phyloP scores from a whole-genome alignment of 2,113 vertebrate genomes.

The Dasyurus viverrinus region DNA sequence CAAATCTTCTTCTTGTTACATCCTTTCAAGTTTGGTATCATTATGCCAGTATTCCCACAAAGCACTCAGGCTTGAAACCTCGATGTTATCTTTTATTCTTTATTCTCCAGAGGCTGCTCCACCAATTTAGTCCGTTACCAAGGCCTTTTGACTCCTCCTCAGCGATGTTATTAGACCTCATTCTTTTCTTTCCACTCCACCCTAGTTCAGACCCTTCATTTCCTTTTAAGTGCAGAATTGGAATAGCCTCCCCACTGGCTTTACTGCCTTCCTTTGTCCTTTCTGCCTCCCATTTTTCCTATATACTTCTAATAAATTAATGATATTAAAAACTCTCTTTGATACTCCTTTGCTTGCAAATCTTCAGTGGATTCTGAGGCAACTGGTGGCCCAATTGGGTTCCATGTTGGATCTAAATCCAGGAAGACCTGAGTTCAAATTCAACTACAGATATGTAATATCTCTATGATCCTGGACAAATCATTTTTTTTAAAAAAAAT shows the following conservation, averaged over 20 bases:
- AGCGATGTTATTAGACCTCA: neutral
- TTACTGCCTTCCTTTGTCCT: neutral
- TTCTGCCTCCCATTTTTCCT: neutral
- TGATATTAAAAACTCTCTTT: neutral
- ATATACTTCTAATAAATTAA: neutral
- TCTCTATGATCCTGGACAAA: neutral
- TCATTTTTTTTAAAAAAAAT: neutral
- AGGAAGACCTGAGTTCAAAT: neutral
- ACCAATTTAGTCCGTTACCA: neutral
- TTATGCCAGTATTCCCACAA: neutral
- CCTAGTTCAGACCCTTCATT: neutral
- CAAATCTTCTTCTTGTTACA: neutral
- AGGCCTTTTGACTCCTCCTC: neutral
- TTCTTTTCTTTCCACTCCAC: neutral
- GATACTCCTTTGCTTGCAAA: neutral
- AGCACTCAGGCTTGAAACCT: neutral
- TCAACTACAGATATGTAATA: neutral
- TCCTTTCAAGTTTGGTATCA: neutral
- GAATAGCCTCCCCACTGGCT: neutral
- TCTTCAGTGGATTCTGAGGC: neutral
- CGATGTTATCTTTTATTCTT: neutral
- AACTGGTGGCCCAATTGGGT: neutral
- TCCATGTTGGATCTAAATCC: neutral
- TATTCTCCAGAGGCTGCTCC: neutral
- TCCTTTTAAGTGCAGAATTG: neutral